These are phyloP conservation scores for Catharus ustulatus DNA, from an alignment of 2,797 vertebrate genomes.

Conservation along the genomic window DNA sequence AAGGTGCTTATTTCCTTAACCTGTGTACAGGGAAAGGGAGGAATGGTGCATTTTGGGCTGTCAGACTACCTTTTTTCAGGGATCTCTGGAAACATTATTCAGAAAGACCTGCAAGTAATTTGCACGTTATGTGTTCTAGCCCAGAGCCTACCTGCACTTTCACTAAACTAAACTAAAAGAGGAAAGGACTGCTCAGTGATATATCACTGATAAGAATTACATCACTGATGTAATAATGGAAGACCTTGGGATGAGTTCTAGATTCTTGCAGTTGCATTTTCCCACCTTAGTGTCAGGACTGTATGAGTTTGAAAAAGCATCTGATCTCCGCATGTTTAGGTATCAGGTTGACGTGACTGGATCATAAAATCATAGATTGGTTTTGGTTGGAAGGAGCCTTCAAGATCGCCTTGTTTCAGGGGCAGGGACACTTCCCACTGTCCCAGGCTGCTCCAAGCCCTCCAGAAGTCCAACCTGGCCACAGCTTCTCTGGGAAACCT, in stretches of 20 bases:
- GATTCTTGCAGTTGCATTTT: neutral
- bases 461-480: neutral
- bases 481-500: neutral
- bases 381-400: neutral
- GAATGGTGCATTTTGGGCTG: fast-evolving
- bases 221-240: neutral
- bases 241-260: neutral
- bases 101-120: neutral
- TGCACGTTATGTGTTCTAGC: neutral
- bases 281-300: neutral
- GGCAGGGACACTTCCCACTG: neutral
- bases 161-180: neutral
- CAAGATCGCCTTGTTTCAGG: neutral
- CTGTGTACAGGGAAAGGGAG: fast-evolving
- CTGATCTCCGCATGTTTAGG: neutral
- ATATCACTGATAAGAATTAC: neutral
- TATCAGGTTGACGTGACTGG: neutral
- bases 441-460: neutral
- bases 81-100: neutral
- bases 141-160: neutral
- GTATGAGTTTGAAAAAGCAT: neutral
- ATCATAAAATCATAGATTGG: neutral
- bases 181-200: neutral
- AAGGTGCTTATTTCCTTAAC: neutral
- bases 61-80: neutral